Evolutionary conservation across 2,797 vertebrate genomes (phyloP).

Genomic region (Takifugu rubripes): DNA sequence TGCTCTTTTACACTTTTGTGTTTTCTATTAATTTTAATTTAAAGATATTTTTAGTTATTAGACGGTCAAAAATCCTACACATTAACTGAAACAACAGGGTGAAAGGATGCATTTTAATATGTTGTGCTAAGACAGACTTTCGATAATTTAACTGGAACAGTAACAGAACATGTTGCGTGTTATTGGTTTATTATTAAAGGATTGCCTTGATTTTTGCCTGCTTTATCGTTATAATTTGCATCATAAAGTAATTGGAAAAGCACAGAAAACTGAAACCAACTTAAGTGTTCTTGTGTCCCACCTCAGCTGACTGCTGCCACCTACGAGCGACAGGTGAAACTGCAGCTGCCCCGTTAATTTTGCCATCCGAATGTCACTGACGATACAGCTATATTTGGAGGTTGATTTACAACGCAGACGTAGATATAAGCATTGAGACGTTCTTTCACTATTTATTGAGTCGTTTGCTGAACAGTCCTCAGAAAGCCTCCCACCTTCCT

Average conservation of each 20-base stretch:
- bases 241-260: too few relatives aligned
- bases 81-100: too few relatives aligned
- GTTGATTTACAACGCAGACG: conserved; percentile 52
- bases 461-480: conserved; percentile 57
- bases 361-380: conserved; percentile 24
- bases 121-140: too few relatives aligned
- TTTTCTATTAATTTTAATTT: background rate
- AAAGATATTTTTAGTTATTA: background rate
- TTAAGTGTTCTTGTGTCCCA: conserved; percentile 21
- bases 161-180: too few relatives aligned
- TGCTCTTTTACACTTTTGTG: background rate
- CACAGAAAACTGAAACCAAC: too few relatives aligned
- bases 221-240: too few relatives aligned
- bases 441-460: conserved; percentile 61
- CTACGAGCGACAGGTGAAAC: conserved; percentile 69
- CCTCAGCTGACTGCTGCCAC: conserved; percentile 86
- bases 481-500: conserved; percentile 14
- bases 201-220: too few relatives aligned
- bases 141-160: too few relatives aligned
- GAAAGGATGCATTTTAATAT: too few relatives aligned
- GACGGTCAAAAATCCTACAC: too few relatives aligned
- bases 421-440: conserved; percentile 48
- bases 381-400: conserved; percentile 38
- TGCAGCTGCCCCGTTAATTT: conserved; percentile 33
- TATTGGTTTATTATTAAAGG: too few relatives aligned